Base-by-base conservation (phyloP, 2,888 invertebrate species). In the Tetranychus truncatus region DNA sequence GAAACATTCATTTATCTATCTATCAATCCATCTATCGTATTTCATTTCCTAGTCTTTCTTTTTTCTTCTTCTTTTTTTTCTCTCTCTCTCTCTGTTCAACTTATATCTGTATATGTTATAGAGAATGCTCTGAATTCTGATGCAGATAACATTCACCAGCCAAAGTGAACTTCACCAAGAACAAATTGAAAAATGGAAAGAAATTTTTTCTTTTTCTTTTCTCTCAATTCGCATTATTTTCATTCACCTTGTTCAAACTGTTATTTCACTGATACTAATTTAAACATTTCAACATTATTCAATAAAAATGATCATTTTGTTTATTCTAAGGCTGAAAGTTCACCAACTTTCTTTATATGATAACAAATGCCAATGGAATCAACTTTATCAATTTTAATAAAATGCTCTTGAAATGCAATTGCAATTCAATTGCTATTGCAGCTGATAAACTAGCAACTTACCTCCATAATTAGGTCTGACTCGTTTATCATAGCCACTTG, bases 401-500 rank as follows among this genome's bases (percentile, higher is more conserved):
- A 34, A 34, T 34, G 34, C 34, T 34, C 4, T 3, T 34, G n/a
- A n/a, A n/a, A n/a, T n/a, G n/a, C 0, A 34, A 24, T 24, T 69
- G 20, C 34, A 24, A 20, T 20, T 9, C 7, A 11, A 1, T 6
- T 55, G 15, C 55, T 15, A 55, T 55, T 55, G 34, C 34, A 34
- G 34, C 34, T 34, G 34, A 5, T 34, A 1, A 34, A 34, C 34
- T 34, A 34, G 34, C 34, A 55, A 55, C 55, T 55, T 15, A 55
- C 55, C 55, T 55, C 55, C 55, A 87, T 95, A 95, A 86, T 95
- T 94, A 84, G 95, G 95, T 87, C 95, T 91, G 89, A 95, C 92
- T 89, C 95, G 90, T 89, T 95, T 95, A 88, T 95, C 95, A 86
- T 96, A 96, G 86, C 92, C 94, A 85, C 91, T 90, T 85, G 92